These are phyloP conservation scores for Oryzaephilus surinamensis DNA, from an alignment of 1,140 invertebrate genomes.

Conservation along the genomic window DNA sequence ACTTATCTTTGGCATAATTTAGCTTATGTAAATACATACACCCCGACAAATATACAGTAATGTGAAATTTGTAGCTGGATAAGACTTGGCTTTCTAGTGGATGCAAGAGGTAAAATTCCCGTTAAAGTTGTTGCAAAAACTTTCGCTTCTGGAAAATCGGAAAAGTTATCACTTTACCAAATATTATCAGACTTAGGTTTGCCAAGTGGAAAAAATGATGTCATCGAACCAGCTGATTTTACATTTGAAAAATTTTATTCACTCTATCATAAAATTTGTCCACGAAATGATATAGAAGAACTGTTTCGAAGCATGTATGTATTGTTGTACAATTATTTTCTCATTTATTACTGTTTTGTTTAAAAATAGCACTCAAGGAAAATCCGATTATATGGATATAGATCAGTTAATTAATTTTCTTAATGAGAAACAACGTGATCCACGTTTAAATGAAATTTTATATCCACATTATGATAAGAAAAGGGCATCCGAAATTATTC, in stretches of 20 bases:
- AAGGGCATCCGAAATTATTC: slow-evolving; percentile 85
- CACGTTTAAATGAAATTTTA: slow-evolving; percentile 96
- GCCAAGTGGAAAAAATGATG: slow-evolving; percentile 93
- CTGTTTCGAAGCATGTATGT: slow-evolving; percentile 90
- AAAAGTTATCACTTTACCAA: slow-evolving; percentile 95
- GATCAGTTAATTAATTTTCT: slow-evolving; percentile 89
- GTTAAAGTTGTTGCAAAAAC: slow-evolving; percentile 94
- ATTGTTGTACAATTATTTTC: slow-evolving; percentile 1
- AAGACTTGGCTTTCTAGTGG: slow-evolving; percentile 84
- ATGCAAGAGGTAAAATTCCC: slow-evolving; percentile 91
- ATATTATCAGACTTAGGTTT: slow-evolving; percentile 88
- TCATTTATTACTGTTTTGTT: slow-evolving; percentile 14
- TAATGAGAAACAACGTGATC: slow-evolving; percentile 98
- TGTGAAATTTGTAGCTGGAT: slow-evolving; percentile 80
- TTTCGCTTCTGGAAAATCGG: slow-evolving; percentile 96
- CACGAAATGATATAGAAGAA: slow-evolving; percentile 97
- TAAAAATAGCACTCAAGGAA: slow-evolving; percentile 69
- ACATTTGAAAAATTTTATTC: slow-evolving; percentile 99
- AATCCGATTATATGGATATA: slow-evolving; percentile 74
- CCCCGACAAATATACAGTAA: no score
- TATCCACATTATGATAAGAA: slow-evolving; percentile 96
- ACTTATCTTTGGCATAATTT: no score
- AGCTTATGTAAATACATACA: no score
- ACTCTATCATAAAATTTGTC: slow-evolving; percentile 98
- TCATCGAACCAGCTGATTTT: slow-evolving; percentile 88